phyloP scores from a whole-genome alignment of 2,797 vertebrate genomes.

The Ctenochaetus hawaiiensis region DNA sequence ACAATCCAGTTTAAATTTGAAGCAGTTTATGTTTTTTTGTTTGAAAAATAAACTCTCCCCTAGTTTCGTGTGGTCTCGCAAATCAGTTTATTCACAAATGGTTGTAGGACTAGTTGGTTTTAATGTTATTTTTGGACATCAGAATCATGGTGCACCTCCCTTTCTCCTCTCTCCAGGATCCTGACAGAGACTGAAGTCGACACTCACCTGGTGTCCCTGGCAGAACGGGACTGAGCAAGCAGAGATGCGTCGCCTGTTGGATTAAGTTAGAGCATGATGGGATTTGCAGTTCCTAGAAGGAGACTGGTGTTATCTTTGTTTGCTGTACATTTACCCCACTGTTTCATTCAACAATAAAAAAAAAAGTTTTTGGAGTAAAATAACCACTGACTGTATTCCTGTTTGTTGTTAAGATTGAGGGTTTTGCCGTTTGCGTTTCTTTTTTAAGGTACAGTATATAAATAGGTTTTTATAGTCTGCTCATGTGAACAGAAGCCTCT shows the following conservation, averaged over 20 bases:
- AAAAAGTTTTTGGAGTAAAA: constrained; percentile 84
- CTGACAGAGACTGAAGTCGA: constrained; percentile 95
- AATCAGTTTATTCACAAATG: not conserved
- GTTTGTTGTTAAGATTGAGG: not conserved
- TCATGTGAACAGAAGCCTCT: not conserved
- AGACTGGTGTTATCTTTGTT: constrained; percentile 81
- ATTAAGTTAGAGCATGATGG: constrained; percentile 82
- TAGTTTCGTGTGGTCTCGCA: not conserved
- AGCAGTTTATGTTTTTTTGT: not conserved
- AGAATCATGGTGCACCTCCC: not conserved
- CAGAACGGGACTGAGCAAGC: constrained; percentile 92
- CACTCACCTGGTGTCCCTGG: constrained; percentile 92
- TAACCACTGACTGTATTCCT: not conserved
- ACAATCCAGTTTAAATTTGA: not conserved
- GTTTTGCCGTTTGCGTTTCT: no score
- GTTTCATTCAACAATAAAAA: constrained; percentile 85
- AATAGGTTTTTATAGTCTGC: not conserved
- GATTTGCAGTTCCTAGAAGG: constrained; percentile 69
- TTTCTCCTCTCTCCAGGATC: constrained; percentile 86
- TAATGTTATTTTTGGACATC: not conserved
- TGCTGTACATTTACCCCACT: constrained; percentile 86
- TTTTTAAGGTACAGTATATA: not conserved
- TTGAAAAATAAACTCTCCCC: not conserved
- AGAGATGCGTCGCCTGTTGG: constrained; percentile 66
- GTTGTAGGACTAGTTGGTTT: not conserved